Evolutionary conservation across 2,113 vertebrate species (phyloP).

Genomic region (Centropus bengalensis): DNA sequence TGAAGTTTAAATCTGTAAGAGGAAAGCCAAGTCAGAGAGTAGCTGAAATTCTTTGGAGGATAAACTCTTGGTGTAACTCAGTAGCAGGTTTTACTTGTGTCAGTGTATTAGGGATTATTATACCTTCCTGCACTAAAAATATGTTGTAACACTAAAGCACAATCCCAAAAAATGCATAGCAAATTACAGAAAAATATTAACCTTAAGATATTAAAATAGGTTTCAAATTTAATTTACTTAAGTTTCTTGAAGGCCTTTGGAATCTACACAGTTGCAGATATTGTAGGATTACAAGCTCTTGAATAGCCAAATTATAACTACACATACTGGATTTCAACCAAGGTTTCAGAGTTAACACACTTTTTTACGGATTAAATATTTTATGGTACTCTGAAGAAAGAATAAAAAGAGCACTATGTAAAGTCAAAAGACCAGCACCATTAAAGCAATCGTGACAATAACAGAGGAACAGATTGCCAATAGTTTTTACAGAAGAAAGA

Average conservation of each 20-base stretch:
- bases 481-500: neutral
- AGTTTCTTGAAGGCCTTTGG: neutral
- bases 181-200: neutral
- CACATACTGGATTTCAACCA: neutral
- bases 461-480: neutral
- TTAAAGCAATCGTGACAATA: neutral
- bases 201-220: neutral
- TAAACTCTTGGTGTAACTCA: neutral
- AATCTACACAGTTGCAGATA: neutral
- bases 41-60: neutral
- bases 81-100: neutral
- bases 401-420: accelerated
- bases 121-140: neutral
- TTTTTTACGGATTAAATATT: neutral
- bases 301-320: neutral
- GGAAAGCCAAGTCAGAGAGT: neutral
- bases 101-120: neutral
- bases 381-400: neutral
- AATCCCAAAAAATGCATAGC: neutral
- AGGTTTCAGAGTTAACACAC: neutral
- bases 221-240: neutral
- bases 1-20: neutral
- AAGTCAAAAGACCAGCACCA: neutral
- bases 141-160: neutral
- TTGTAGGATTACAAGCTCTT: neutral